A percentile compares a stretch with the other conserved stretches of the same genome.
phyloP scores from a whole-genome alignment of 2,888 invertebrate species.

The Himalopsyche tibetana region DNA sequence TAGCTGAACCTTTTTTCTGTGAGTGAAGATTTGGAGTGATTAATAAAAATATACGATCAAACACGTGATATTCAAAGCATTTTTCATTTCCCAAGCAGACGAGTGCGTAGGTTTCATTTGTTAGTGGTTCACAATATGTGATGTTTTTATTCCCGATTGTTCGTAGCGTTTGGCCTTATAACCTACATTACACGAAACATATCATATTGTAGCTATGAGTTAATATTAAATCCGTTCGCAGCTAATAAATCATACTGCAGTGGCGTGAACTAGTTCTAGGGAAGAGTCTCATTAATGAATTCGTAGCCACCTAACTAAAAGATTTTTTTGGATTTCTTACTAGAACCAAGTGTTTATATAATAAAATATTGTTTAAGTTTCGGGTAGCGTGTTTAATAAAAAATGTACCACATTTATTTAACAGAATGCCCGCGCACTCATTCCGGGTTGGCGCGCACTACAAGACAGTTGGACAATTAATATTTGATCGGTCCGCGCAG shows the following conservation, averaged over 20 bases:
- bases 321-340: too few relatives aligned
- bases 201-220: slow-evolving; percentile 7
- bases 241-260: slow-evolving; percentile 30
- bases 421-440: too few relatives aligned
- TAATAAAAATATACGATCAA: not conserved
- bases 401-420: too few relatives aligned
- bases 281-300: slow-evolving; percentile 19
- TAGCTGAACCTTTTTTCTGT: not conserved
- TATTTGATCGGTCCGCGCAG: too few relatives aligned
- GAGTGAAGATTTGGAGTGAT: not conserved
- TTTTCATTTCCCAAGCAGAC: slow-evolving; percentile 35
- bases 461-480: too few relatives aligned
- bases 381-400: too few relatives aligned
- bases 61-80: slow-evolving; percentile 3
- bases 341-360: too few relatives aligned
- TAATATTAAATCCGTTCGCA: slow-evolving; percentile 29
- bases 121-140: slow-evolving; percentile 24
- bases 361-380: too few relatives aligned
- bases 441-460: too few relatives aligned
- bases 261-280: slow-evolving; percentile 1
- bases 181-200: slow-evolving; percentile 31
- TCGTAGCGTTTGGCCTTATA: slow-evolving; percentile 34
- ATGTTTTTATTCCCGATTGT: slow-evolving; percentile 40
- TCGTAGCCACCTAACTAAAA: not conserved
- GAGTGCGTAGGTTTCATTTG: slow-evolving; percentile 36